Conservation (phyloP, 2,888 invertebrate genomes). For the Poecilus cupreus region DNA sequence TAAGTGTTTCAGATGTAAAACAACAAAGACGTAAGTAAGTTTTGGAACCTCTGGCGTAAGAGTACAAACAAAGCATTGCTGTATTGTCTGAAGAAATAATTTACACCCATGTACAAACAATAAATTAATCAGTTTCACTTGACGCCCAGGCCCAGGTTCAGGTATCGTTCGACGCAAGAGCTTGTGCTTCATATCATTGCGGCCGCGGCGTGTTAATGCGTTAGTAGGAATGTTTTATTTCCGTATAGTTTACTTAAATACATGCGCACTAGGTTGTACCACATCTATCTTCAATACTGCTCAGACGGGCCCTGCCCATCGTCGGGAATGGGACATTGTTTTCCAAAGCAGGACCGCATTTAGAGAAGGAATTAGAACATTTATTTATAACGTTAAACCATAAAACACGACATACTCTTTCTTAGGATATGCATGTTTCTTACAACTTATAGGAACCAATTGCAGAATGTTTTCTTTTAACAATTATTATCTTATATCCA, state of each 20-base stretch:
- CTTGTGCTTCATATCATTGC: constrained; percentile 41
- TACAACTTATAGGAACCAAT: no score
- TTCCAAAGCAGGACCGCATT: background rate
- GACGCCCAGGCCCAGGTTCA: constrained; percentile 19
- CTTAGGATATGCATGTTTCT: no score
- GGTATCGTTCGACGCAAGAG: constrained; percentile 31
- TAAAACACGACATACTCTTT: no score
- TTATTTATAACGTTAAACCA: no score
- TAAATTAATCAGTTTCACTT: constrained; percentile 47
- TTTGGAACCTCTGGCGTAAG: constrained; percentile 24
- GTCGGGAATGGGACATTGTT: constrained; percentile 6
- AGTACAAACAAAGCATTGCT: constrained; percentile 26
- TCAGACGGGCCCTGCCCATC: constrained; percentile 20
- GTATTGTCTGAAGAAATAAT: constrained; percentile 48
- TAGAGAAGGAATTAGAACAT: background rate
- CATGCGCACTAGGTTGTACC: constrained; percentile 20
- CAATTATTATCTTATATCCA: no score
- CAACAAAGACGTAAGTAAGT: no score
- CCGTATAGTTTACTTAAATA: constrained; percentile 45
- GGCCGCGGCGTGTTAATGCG: background rate
- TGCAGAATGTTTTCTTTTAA: no score
- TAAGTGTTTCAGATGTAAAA: no score
- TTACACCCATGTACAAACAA: constrained; percentile 52
- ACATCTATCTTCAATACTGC: constrained; percentile 24
- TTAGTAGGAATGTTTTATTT: constrained; percentile 46